A percentile compares a stretch with the other conserved stretches of the same genome.
Conservation (phyloP, 2,888 invertebrate genomes). For the Drosophila pegasa region DNA sequence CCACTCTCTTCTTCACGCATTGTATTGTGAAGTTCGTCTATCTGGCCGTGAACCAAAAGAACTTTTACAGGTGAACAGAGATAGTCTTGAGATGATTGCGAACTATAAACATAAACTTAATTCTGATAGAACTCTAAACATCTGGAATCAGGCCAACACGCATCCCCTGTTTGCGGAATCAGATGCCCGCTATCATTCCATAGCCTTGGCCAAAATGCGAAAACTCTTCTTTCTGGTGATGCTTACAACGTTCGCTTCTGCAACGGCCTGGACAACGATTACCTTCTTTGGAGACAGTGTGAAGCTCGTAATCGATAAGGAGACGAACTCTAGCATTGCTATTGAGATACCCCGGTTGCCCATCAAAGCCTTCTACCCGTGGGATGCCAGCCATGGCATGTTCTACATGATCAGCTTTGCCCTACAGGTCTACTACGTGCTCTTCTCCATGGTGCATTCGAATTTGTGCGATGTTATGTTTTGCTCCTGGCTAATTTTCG, state of each 20-base stretch:
- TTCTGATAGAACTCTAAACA: slow-evolving; percentile 88
- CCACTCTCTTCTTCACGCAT: slow-evolving; percentile 92
- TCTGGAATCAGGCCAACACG: slow-evolving; percentile 94
- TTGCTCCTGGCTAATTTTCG: slow-evolving; percentile 93
- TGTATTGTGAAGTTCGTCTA: slow-evolving; percentile 90
- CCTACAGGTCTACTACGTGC: slow-evolving; percentile 90
- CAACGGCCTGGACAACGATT: slow-evolving; percentile 90
- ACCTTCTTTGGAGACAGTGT: slow-evolving; percentile 93
- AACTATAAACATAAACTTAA: not conserved
- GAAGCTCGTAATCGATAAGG: slow-evolving; percentile 88
- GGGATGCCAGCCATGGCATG: slow-evolving; percentile 89
- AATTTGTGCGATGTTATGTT: slow-evolving; percentile 91
- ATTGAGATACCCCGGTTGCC: slow-evolving; percentile 90
- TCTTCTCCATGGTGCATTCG: slow-evolving; percentile 88
- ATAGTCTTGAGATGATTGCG: not conserved
- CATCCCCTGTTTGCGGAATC: slow-evolving; percentile 94
- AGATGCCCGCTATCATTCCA: slow-evolving; percentile 90
- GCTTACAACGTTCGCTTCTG: slow-evolving; percentile 87
- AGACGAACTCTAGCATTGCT: slow-evolving; percentile 89
- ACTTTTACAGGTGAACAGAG: slow-evolving; percentile 88
- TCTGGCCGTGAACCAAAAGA: slow-evolving; percentile 90
- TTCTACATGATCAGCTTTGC: slow-evolving; percentile 88
- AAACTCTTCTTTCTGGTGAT: slow-evolving; percentile 89
- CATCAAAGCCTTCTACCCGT: slow-evolving; percentile 92
- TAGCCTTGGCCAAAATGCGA: slow-evolving; percentile 91